Evolutionary conservation across 2,797 vertebrate species (phyloP), one percentile per base, ranked within the genome.

Genomic region (Orestias chungarensis): DNA sequence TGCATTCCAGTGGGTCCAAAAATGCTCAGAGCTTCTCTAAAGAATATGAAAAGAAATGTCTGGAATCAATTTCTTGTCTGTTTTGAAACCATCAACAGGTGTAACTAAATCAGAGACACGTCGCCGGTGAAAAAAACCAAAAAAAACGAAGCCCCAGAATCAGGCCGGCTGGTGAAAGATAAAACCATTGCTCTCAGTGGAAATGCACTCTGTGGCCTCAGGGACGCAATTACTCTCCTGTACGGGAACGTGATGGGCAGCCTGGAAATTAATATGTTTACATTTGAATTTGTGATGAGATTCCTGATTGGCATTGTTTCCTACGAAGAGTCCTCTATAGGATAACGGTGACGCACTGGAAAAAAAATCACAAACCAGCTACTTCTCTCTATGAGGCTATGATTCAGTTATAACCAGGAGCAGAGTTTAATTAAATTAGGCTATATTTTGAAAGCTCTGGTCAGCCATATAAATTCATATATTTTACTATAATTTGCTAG

Each of bases 51-150:
- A 50, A 69, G 8, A 57, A 78, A 72, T 23, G 71, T 81, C 81
- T 88, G 86, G 76, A 79, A 75, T 76, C 69, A 73, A 80, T 86
- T 80, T 79, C 29, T 65, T 78, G 70, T 85, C 64, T 78, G 65
- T 68, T 84, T 82, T 71, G 2, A 85, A 83, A 89, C 84, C 76
- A 68, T 64, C 73, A 78, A 18, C 88, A 85, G 83, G 85, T 86
- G 82, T 15, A 76, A 81, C 65, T 67, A 47, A 76, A 50, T 33
- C 29, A n/a, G 65, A 78, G 76, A 75, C 57, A 80, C 61, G 71
- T 69, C 55, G 6, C 20, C 9, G 38, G 42, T 15, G 18, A 65
- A 54, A 40, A 40, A 40, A 40, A 40, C 4, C 9, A 40, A 40
- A 4, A 40, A 40, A 50, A 54, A 65, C 1, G 6, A 59, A 49